These are phyloP conservation scores for Puma concolor DNA, from an alignment of 2,113 vertebrate genomes.

Conservation along the genomic window DNA sequence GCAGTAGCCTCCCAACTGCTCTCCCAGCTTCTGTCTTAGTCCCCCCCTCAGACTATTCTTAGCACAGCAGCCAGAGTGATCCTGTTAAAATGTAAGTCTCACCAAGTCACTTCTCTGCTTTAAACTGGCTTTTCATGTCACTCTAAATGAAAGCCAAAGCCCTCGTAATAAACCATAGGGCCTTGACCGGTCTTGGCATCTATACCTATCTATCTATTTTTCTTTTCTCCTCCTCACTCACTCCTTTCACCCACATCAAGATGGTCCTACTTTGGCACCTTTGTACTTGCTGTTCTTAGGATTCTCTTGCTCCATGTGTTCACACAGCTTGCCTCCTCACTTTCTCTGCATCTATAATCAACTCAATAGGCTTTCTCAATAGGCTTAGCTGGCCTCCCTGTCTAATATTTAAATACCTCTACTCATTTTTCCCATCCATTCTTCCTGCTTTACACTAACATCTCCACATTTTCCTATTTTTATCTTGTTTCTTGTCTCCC, in stretches of 20 bases:
- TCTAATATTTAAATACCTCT: not conserved
- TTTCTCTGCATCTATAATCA: not conserved
- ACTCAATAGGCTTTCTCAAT: not conserved
- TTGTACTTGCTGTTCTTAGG: not conserved
- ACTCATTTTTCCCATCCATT: not conserved
- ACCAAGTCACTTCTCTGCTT: not conserved
- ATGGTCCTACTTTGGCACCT: not conserved
- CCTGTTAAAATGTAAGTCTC: not conserved
- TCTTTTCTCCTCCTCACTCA: not conserved
- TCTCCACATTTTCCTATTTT: not conserved
- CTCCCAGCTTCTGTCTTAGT: not conserved
- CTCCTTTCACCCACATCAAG: not conserved
- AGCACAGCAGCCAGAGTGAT: not conserved
- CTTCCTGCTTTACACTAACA: not conserved
- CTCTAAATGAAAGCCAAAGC: not conserved
- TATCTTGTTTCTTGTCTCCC: not conserved
- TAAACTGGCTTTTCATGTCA: not conserved
- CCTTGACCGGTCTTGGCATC: not conserved
- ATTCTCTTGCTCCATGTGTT: not conserved
- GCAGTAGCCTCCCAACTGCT: not conserved
- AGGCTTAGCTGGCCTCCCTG: not conserved
- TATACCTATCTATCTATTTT: not conserved
- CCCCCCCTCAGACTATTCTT: not conserved
- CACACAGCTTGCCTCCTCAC: not conserved
- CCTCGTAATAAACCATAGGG: not conserved